Conservation (phyloP, 2,797 vertebrate genomes). For the Parotocinclus haroldoi region DNA sequence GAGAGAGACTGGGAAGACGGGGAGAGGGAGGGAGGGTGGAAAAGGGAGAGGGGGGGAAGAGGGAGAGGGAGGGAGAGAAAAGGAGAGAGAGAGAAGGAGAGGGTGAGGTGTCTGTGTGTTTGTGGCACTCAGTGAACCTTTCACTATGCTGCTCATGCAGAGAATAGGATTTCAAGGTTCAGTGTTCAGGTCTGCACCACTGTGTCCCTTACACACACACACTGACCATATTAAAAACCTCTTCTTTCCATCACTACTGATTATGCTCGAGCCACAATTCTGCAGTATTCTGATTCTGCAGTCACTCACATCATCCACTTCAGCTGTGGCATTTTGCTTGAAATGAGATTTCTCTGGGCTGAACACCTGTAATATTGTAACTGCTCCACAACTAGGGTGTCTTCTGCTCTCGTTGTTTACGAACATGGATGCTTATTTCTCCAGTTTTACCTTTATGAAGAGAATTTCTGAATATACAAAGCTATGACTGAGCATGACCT, state of each 20-base stretch:
- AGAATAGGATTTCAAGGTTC: conserved; percentile 46
- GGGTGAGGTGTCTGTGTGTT: neutral
- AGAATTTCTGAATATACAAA: no score
- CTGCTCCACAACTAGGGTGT: no score
- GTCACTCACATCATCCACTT: conserved; percentile 22
- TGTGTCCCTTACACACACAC: conserved; percentile 24
- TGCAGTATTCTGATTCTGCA: conserved; percentile 47
- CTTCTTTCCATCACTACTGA: neutral
- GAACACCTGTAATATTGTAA: neutral
- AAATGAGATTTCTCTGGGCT: conserved; percentile 12
- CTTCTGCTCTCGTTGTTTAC: neutral
- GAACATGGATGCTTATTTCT: no score
- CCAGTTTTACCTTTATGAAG: no score
- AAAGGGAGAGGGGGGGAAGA: conserved; percentile 23
- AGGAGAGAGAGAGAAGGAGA: conserved; percentile 26
- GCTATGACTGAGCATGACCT: no score
- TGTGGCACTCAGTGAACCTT: conserved; percentile 12
- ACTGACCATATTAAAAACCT: conserved; percentile 17
- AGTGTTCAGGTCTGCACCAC: conserved; percentile 25
- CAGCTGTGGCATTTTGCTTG: conserved; percentile 9
- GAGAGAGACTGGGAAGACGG: neutral
- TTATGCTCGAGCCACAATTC: conserved; percentile 1
- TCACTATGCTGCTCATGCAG: conserved; percentile 38
- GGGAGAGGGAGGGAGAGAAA: conserved; percentile 28
- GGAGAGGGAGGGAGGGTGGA: neutral